Conservation (phyloP, 2,888 invertebrate species). For the Andrena marginata region DNA sequence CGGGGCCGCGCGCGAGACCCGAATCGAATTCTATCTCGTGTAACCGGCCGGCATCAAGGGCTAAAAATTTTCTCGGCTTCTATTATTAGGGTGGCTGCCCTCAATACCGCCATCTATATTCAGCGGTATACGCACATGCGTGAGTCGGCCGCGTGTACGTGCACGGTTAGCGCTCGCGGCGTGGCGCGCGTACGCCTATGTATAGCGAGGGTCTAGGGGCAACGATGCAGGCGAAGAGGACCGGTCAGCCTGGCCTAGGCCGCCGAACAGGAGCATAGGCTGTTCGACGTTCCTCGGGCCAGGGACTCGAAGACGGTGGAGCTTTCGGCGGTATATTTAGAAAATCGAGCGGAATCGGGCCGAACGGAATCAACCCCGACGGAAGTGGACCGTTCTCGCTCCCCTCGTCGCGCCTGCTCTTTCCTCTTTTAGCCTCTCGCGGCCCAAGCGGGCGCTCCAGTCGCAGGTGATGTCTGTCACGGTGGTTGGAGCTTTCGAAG, state of each 20-base stretch:
- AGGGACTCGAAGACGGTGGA: conserved; percentile 28
- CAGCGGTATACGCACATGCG: conserved; percentile 75
- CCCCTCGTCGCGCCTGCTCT: neutral
- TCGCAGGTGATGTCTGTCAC: neutral
- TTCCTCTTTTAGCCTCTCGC: conserved; percentile 8
- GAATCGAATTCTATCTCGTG: conserved; percentile 76
- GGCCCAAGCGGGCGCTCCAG: neutral
- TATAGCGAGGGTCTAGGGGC: conserved; percentile 61
- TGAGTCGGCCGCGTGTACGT: conserved; percentile 43
- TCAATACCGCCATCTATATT: conserved; percentile 83
- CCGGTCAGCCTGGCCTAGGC: conserved; percentile 56
- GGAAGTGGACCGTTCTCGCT: conserved; percentile 43
- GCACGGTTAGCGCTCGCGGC: neutral
- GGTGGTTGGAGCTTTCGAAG: neutral
- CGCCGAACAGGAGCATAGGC: conserved; percentile 25
- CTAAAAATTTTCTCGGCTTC: conserved; percentile 83
- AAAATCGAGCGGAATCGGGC: conserved; percentile 56
- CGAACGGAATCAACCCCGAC: conserved; percentile 58
- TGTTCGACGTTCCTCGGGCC: conserved; percentile 40
- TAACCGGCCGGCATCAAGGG: conserved; percentile 81
- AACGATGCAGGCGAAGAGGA: conserved; percentile 48
- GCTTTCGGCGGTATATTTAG: conserved; percentile 52
- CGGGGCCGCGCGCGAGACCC: conserved; percentile 60
- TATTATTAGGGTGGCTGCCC: conserved; percentile 84
- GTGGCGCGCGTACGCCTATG: conserved; percentile 39